These are phyloP conservation scores for Glyptemys insculpta DNA, from an alignment of 2,797 vertebrate genomes.

Conservation along the genomic window DNA sequence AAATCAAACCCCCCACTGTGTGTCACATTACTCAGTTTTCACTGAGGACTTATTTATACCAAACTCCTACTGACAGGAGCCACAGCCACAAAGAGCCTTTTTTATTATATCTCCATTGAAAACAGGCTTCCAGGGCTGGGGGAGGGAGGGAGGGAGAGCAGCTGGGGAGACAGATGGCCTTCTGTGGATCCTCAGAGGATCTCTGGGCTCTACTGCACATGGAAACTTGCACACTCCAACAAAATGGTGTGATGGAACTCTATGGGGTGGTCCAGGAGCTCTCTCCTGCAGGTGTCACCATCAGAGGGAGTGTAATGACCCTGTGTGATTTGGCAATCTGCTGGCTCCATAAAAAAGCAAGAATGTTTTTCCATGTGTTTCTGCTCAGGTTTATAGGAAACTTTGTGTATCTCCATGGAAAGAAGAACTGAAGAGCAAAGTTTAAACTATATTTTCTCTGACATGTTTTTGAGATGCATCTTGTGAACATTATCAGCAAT, in stretches of 20 bases:
- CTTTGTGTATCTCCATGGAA: neutral
- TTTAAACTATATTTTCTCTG: neutral
- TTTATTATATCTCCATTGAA: neutral
- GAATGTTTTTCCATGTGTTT: neutral
- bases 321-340: neutral
- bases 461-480: neutral
- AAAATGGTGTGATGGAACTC: too few species aligned
- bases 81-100: neutral
- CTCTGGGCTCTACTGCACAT: too few species aligned
- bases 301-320: fast-evolving
- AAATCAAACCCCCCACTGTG: neutral
- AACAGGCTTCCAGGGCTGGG: neutral
- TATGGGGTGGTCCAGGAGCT: too few species aligned
- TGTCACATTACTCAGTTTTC: neutral
- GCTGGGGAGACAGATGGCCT: too few species aligned
- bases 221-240: too few species aligned
- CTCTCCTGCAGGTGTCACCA: neutral
- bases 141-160: too few species aligned
- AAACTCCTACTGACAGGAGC: neutral
- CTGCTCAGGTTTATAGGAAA: neutral
- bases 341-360: neutral
- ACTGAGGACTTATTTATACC: neutral
- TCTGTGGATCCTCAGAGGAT: too few species aligned
- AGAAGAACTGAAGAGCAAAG: neutral
- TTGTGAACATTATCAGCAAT: neutral